Evolutionary conservation across 1,140 invertebrate species (phyloP), one percentile per base, ranked within the genome.

Genomic region (Psilanteris sp.): DNA sequence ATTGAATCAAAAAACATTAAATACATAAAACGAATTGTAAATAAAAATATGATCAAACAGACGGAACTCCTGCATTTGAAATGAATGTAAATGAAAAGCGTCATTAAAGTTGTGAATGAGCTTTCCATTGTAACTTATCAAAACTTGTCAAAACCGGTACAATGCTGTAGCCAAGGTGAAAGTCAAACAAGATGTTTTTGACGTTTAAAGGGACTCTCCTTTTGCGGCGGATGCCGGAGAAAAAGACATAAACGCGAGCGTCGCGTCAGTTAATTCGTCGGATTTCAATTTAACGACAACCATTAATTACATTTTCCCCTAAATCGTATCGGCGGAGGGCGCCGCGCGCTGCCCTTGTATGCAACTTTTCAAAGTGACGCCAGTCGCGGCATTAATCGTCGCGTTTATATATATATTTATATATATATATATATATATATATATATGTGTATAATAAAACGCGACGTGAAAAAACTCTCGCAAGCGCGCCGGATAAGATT

Each of bases 131-230:
- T 11, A 20, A 15, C 54, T 39, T 7, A 41, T 61, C 29, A 29
- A 26, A 46, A 61, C 55, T 61, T 37, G 55, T 46, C 55, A 29
- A 46, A 61, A 61, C 55, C 36, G 15, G 4, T n/a, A 26, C 27
- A 57, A 57, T 32, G 11, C 20, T 4, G 9, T 7, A 11, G 20
- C 10, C 55, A 37, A 59, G 55, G 55, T 61, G 31, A 61, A 61
- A 61, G 39, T 26, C 11, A 27, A 18, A 20, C 22, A 22, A 43
- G 15, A 3, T 10, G 2, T 55, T 43, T 44, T 34, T 7, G 41
- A 59, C 39, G 31, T 34, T 26, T 26, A 11, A 59, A 46, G 11
- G 26, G 11, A 48, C 1, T n/a, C n/a, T n/a, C n/a, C n/a, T n/a
- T n/a, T n/a, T n/a, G 11, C 43, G 27, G 6, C 14, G 5, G 13